Base-by-base conservation (phyloP, 2,797 vertebrate genomes). In the Poeciliopsis infans region DNA sequence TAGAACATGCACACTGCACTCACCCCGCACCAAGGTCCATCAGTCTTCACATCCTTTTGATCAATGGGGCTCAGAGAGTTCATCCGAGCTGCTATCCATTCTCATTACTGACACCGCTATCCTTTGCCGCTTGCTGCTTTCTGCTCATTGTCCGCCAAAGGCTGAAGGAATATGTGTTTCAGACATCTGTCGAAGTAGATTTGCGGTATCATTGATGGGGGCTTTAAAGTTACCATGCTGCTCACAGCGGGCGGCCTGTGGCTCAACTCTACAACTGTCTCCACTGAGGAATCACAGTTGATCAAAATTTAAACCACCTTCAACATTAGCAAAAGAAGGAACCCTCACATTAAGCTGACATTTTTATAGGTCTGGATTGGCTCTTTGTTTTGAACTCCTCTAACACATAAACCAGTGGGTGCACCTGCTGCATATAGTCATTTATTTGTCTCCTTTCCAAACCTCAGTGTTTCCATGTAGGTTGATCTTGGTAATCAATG, bases 51-150 rank as follows among this genome's bases (percentile, higher is more conserved):
- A 49, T 84, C 83, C 75, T 0, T 61, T 57, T 87, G 92, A 95
- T 95, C 94, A 92, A 94, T 93, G 88, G 66, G 75, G 81, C 83
- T 15, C 74, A 87, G 88, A 78, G 82, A 39, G 76, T 5, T 75
- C 53, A 79, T 79, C 82, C 79, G 76, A 88, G 90, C 85, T 79
- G 84, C 88, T 81, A 93, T 95, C 89, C 87, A 86, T 95, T 93
- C 91, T 94, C 91, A 91, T 95, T 95, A 94, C 89, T 53, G 86
- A 90, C 91, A 81, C 81, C 23, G 15, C 87, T 76, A 85, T 77
- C 86, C 79, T 49, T 74, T 71, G 43, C 75, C 57, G 59, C 84
- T 75, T 15, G 75, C 79, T 78, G 83, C 79, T 73, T 76, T 79
- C 76, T 83, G 41, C 84, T 68, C 2, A 51, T 75, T 75, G 87